Evolutionary conservation across 2,888 invertebrate species (phyloP).

Genomic region (Agrochola litura): DNA sequence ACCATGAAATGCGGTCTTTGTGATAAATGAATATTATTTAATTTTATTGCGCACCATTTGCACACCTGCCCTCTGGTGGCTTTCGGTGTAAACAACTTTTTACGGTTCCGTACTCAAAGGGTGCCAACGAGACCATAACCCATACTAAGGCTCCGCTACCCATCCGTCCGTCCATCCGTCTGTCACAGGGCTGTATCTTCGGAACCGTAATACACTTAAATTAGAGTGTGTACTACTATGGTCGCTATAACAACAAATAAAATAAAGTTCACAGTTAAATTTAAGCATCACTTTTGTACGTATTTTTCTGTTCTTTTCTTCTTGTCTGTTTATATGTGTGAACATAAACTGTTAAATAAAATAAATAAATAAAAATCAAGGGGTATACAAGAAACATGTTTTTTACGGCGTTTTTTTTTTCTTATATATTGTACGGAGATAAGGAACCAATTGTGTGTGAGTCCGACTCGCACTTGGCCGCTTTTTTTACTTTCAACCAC

Average conservation of each 20-base stretch:
- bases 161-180: not conserved
- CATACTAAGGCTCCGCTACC: not conserved
- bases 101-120: not conserved
- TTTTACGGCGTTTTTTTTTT: too few species aligned
- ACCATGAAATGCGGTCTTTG: constrained; percentile 33
- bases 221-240: too few species aligned
- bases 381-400: too few species aligned
- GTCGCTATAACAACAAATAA: too few species aligned
- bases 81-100: constrained; percentile 8
- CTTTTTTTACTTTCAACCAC: constrained; percentile 28
- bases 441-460: not conserved
- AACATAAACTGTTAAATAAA: too few species aligned
- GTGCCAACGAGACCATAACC: too few species aligned
- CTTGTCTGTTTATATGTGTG: too few species aligned
- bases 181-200: not conserved
- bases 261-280: too few species aligned
- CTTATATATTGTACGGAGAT: not conserved
- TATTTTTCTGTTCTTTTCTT: too few species aligned
- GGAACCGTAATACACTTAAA: not conserved
- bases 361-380: too few species aligned
- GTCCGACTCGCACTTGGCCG: too few species aligned
- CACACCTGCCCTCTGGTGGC: constrained; percentile 47
- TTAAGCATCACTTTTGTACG: too few species aligned
- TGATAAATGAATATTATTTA: constrained; percentile 50
- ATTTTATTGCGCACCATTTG: constrained; percentile 46